Evolutionary conservation across 2,113 vertebrate species (phyloP), one percentile per base, ranked within the genome.

Genomic region (Centrocercus urophasianus): DNA sequence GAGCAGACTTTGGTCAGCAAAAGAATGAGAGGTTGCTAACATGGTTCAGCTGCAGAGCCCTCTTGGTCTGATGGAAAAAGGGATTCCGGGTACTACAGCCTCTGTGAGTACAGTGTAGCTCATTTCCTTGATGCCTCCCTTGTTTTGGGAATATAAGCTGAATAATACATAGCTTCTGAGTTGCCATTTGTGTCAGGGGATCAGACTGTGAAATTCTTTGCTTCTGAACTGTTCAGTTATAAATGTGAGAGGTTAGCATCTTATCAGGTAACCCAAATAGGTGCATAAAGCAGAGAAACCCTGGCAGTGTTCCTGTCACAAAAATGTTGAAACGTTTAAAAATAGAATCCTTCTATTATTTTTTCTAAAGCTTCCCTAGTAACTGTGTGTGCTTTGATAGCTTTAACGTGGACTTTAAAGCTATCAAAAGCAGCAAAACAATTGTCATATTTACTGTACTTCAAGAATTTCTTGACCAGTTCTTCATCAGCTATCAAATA

Each of bases 401-500:
- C 28, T 32, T 57, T 57, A 57, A 57, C 4, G 30, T 57, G 54
- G 18, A 59, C 50, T 11, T 65, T 73, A 83, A 91, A 63, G 13
- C 42, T 6, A 5, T 11, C 2, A 11, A 66, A 69, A 85, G 73
- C 52, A 69, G 36, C 34, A 56, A 90, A 67, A 17, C n/a, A 25
- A 30, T 40, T 66, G 6, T 27, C 50, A 6, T 64, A 73, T 84
- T 89, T 92, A 63, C 69, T 14, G 32, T 75, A 50, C 42, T 74
- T 47, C 65, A 82, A 86, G 86, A 83, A 85, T 88, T 96, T 96
- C 78, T 78, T 52, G 59, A 81, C 87, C 54, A 65, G 88, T 86
- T 40, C 54, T 88, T 93, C 93, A 89, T 95, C 93, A 96, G 92
- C 94, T 94, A 38, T 36, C 76, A 84, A 69, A 54, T 38, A 94